Conservation (phyloP, 2,888 invertebrate species). For the Hypsopygia costalis region DNA sequence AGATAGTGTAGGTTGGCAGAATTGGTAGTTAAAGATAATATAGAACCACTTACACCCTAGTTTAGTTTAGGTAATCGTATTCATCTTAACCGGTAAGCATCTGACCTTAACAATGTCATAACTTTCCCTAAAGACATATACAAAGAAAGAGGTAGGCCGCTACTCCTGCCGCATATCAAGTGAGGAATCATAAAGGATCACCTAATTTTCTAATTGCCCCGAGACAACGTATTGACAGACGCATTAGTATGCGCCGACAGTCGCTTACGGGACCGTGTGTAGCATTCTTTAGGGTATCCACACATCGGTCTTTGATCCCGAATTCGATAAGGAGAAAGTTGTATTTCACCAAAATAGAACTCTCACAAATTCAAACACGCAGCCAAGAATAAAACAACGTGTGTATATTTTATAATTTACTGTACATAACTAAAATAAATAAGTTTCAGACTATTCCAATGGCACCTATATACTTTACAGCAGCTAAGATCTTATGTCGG, state of each 20-base stretch:
- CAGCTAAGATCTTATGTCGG: constrained; percentile 11
- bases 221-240: constrained; percentile 27
- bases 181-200: constrained; percentile 23
- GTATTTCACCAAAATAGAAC: constrained; percentile 50
- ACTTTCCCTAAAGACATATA: constrained; percentile 19
- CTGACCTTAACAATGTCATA: constrained; percentile 21
- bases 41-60: too few species aligned
- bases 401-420: constrained; percentile 15
- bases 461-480: constrained; percentile 37
- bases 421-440: constrained; percentile 32
- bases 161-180: constrained; percentile 34
- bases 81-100: too few species aligned
- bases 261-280: constrained; percentile 45
- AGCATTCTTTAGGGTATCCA: constrained; percentile 40
- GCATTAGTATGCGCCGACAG: constrained; percentile 54
- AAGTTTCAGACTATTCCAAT: constrained; percentile 48
- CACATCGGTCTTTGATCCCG: constrained; percentile 49
- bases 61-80: too few species aligned
- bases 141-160: constrained; percentile 11
- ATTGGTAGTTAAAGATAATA: too few species aligned
- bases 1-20: too few species aligned
- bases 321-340: constrained; percentile 61
- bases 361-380: constrained; percentile 12
- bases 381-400: constrained; percentile 16
- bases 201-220: constrained; percentile 54